Evolutionary conservation across 2,113 vertebrate species (phyloP), one percentile per base, ranked within the genome.

Genomic region (Pardalotus punctatus): DNA sequence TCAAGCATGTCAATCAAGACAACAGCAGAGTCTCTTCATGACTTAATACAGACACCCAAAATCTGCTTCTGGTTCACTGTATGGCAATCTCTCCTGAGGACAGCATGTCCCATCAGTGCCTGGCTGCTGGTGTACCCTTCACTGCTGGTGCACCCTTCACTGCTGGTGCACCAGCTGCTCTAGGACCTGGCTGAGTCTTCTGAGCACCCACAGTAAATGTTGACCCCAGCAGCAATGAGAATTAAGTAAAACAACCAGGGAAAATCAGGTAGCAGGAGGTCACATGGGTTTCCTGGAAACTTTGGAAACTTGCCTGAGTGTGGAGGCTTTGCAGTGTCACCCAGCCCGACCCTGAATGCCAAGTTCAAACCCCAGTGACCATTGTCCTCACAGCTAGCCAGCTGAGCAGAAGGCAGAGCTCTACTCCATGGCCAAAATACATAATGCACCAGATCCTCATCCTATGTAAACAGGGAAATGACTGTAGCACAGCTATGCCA

Each of bases 381-480:
- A 79, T 74, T 0, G 6, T 35, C 81, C 58, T 66, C 71, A 11
- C 80, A 80, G 60, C 58, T 89, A 87, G 66, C 70, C 76, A 47
- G 85, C 79, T 86, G 70, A 91, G 81, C 91, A 96, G 93, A 90
- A 91, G 84, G 89, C 93, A 94, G 87, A 80, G 50, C 48, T 88
- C 67, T 35, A 16, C 38, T 93, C 85, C 74, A 56, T 84, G 70
- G 90, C 93, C 93, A 96, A 97, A 94, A 80, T 25, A 90, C 91
- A 89, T 86, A 95, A 93, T 81, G 72, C 83, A 86, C 60, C 86
- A 95, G 87, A 90, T 96, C 88, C 74, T 80, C 86, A 80, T 77
- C 87, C 92, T 83, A 25, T 81, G 85, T 88, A 96, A 96, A 90
- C 22, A 94, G 69, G 81, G 85, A 95, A 92, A 69, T 78, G 90